Evolutionary conservation across 1,140 invertebrate species (phyloP).

Genomic region (Brachionus rotundiformis): DNA sequence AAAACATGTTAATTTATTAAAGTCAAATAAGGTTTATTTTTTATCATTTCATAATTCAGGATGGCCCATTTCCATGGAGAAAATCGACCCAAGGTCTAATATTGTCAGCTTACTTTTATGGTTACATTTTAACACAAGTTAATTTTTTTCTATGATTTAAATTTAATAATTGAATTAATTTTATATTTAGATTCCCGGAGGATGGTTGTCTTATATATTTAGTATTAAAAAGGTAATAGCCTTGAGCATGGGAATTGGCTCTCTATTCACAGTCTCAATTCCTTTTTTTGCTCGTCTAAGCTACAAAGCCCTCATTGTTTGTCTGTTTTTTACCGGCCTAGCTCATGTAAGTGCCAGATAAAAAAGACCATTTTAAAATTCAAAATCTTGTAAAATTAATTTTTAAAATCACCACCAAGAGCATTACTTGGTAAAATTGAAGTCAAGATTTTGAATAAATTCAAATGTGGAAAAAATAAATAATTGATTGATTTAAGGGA

Average conservation of each 20-base stretch:
- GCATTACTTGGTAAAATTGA: too few species aligned
- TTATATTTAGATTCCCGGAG: constrained; percentile 5
- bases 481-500: too few species aligned
- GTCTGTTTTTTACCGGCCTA: constrained; percentile 23
- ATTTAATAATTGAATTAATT: too few species aligned
- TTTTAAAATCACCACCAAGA: too few species aligned
- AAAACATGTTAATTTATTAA: not conserved
- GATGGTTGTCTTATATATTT: constrained; percentile 54
- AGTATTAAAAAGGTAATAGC: constrained; percentile 62
- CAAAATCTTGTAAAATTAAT: not conserved
- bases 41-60: not conserved
- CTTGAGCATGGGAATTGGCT: constrained; percentile 16
- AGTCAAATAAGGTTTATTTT: not conserved
- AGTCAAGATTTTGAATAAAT: too few species aligned
- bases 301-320: not conserved
- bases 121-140: constrained; percentile 48
- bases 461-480: too few species aligned
- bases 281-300: constrained; percentile 28
- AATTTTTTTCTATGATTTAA: constrained; percentile 55
- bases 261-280: not conserved
- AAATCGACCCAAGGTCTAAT: constrained; percentile 61
- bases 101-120: constrained; percentile 55
- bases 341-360: constrained; percentile 26
- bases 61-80: constrained; percentile 56
- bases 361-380: not conserved